phyloP scores from a whole-genome alignment of 2,797 vertebrate species.

The Danionella dracula region DNA sequence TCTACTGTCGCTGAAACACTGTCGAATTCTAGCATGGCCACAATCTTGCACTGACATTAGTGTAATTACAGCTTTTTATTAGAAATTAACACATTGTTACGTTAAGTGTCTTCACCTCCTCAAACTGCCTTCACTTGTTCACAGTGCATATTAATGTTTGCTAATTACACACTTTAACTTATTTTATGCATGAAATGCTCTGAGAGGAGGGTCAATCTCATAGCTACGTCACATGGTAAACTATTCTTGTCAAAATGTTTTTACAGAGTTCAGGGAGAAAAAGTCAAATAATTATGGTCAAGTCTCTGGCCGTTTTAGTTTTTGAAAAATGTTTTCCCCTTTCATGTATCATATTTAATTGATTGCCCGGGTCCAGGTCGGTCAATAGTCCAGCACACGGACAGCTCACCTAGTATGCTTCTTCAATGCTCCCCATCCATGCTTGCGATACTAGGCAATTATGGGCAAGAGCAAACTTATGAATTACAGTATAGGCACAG shows the following conservation, averaged over 20 bases:
- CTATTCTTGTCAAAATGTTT: background rate
- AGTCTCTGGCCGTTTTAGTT: no score
- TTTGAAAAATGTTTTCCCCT: no score
- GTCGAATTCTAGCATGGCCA: background rate
- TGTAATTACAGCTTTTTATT: slow-evolving; percentile 14
- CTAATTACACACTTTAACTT: slow-evolving; percentile 13
- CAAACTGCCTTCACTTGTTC: background rate
- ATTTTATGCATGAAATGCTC: background rate
- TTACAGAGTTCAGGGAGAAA: background rate
- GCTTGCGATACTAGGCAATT: no score
- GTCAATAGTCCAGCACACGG: no score
- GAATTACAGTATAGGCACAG: no score
- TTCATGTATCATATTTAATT: no score
- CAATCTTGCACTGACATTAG: slow-evolving; percentile 9
- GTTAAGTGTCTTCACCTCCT: slow-evolving; percentile 7
- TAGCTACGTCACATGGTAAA: background rate
- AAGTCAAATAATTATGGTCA: background rate
- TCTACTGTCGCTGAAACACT: slow-evolving; percentile 4
- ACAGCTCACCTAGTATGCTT: no score
- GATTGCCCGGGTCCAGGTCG: no score
- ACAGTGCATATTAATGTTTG: background rate
- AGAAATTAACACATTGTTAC: slow-evolving; percentile 19
- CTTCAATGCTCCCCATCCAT: no score
- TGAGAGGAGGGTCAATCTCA: background rate
- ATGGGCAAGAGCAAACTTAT: no score